Conservation (phyloP, 1,140 invertebrate species). For the Hermatobates lingyangjiaoensis region DNA sequence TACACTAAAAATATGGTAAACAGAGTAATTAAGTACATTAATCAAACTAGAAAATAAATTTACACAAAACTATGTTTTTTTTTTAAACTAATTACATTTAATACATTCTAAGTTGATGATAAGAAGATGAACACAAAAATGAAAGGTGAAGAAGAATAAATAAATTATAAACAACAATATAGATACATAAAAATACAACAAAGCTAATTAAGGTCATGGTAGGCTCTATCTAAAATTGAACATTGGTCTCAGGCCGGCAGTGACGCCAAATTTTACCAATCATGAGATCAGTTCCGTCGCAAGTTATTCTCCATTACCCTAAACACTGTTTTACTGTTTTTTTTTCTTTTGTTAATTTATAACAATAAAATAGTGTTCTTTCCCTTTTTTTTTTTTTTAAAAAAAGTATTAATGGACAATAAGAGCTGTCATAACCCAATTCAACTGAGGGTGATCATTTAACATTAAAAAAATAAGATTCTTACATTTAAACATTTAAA, state of each 20-base stretch:
- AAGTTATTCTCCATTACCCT: background rate
- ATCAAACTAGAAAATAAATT: slow-evolving; percentile 7
- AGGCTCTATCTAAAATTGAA: slow-evolving; percentile 9
- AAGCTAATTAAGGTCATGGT: slow-evolving; percentile 11
- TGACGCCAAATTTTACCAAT: slow-evolving; percentile 12
- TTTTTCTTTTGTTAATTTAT: background rate
- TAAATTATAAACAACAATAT: slow-evolving; percentile 8
- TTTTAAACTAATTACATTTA: slow-evolving; percentile 5
- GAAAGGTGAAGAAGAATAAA: slow-evolving; percentile 10
- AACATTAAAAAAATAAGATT: slow-evolving; percentile 10
- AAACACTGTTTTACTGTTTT: background rate
- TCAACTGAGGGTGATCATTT: too few species aligned
- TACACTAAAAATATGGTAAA: slow-evolving; percentile 15
- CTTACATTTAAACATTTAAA: slow-evolving; percentile 10
- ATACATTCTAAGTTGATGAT: slow-evolving; percentile 8
- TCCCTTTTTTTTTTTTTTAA: too few species aligned
- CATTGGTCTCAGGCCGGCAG: slow-evolving; percentile 13
- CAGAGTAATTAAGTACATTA: slow-evolving; percentile 15
- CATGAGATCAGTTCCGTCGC: slow-evolving; percentile 12
- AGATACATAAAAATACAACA: slow-evolving; percentile 6
- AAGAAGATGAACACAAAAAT: slow-evolving; percentile 6
- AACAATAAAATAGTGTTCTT: too few species aligned
- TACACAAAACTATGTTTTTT: background rate
- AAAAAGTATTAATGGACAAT: too few species aligned
- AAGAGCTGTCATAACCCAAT: slow-evolving; percentile 1